These are phyloP conservation scores for Drosophila lini DNA, from an alignment of 1,140 invertebrate genomes.

Conservation along the genomic window DNA sequence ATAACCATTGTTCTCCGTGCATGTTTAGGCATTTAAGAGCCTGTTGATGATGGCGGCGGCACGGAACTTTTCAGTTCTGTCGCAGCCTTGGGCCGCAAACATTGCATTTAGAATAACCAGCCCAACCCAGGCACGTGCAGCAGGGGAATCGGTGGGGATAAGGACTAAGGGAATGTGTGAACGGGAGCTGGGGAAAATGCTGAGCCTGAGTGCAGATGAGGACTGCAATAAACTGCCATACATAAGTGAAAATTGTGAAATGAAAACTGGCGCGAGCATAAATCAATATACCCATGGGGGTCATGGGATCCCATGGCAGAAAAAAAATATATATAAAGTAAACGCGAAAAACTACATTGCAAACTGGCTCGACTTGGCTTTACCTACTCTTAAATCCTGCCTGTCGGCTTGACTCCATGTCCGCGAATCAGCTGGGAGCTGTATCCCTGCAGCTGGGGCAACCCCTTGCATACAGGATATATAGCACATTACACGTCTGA, in stretches of 20 bases:
- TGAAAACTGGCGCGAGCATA: constrained; percentile 69
- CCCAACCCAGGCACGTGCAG: not conserved
- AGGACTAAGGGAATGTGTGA: not conserved
- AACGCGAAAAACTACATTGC: not conserved
- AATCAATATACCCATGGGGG: constrained; percentile 63
- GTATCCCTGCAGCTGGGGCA: constrained; percentile 5
- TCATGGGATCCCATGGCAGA: constrained; percentile 15
- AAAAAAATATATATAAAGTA: constrained; percentile 6
- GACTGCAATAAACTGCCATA: constrained; percentile 57
- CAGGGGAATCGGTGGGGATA: not conserved
- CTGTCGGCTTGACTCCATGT: constrained; percentile 1
- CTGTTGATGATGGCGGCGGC: constrained; percentile 61
- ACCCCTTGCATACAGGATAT: constrained; percentile 6
- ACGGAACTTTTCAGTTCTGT: constrained; percentile 32
- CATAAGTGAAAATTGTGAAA: constrained; percentile 63
- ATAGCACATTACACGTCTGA: constrained; percentile 39
- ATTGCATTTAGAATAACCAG: constrained; percentile 57
- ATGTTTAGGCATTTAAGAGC: constrained; percentile 56
- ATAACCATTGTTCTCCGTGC: constrained; percentile 3
- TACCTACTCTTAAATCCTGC: constrained; percentile 8
- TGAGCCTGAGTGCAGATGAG: constrained; percentile 46
- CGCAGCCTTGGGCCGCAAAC: constrained; percentile 55
- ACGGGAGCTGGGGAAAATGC: constrained; percentile 1
- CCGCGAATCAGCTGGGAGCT: not conserved
- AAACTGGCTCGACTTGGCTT: constrained; percentile 10